These are phyloP conservation scores for Labeo calbasu DNA, from an alignment of 2,797 vertebrate species.

Conservation along the genomic window DNA sequence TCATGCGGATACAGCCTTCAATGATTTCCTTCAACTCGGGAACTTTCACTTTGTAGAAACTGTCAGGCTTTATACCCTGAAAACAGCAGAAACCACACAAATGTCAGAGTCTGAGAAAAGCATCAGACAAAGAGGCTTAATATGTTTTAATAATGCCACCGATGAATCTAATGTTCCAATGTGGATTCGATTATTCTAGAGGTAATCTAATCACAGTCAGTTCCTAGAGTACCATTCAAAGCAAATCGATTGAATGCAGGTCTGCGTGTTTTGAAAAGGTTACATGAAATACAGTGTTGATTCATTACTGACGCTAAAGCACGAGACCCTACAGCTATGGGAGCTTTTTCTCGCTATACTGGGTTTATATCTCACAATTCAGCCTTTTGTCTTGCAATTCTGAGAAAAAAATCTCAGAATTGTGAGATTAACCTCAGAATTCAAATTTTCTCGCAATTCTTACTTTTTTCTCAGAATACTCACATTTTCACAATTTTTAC, in stretches of 20 bases:
- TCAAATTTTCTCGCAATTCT: too few species aligned
- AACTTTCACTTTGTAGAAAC: slow-evolving; percentile 97
- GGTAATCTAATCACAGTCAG: neutral
- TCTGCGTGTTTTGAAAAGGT: too few species aligned
- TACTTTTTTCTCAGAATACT: too few species aligned
- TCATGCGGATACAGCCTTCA: slow-evolving; percentile 94
- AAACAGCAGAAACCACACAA: slow-evolving; percentile 55
- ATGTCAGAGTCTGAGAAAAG: slow-evolving; percentile 64
- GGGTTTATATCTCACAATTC: too few species aligned
- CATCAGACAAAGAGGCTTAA: neutral
- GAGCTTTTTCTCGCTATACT: neutral
- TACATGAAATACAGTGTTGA: neutral
- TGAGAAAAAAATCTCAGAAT: neutral
- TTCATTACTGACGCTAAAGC: neutral
- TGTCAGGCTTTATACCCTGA: slow-evolving; percentile 96
- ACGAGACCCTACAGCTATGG: neutral
- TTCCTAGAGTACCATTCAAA: too few species aligned
- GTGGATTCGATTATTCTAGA: neutral
- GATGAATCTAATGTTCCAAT: neutral
- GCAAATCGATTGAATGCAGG: too few species aligned
- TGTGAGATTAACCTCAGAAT: neutral
- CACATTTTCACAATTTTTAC: too few species aligned
- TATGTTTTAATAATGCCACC: neutral
- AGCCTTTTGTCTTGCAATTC: neutral
- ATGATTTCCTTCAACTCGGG: slow-evolving; percentile 98